A percentile compares a stretch with the other conserved stretches of the same genome.
phyloP scores from a whole-genome alignment of 1,140 invertebrate genomes.

The Bacillus rossius region DNA sequence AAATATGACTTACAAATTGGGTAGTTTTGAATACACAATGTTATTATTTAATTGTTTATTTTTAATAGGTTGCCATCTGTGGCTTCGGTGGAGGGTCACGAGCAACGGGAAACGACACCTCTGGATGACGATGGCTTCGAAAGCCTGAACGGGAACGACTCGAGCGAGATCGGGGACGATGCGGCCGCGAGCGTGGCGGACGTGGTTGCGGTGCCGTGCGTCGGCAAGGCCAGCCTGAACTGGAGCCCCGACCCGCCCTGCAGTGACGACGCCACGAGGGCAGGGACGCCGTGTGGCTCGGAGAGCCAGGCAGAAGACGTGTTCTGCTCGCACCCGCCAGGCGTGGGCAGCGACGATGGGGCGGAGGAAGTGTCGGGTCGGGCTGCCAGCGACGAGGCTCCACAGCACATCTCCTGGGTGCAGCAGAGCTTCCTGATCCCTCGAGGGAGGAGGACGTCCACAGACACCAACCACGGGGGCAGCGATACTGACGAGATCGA shows the following conservation, averaged over 20 bases:
- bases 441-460: neutral
- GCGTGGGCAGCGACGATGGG: too few relatives aligned
- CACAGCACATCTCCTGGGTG: slow-evolving; percentile 12
- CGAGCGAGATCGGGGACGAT: slow-evolving; percentile 57
- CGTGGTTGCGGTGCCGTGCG: neutral
- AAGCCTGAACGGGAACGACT: slow-evolving; percentile 76
- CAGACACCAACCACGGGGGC: slow-evolving; percentile 25
- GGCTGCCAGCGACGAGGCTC: slow-evolving; percentile 5
- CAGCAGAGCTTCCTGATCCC: slow-evolving; percentile 13
- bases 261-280: neutral
- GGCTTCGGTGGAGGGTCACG: too few relatives aligned
- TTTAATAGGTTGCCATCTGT: too few relatives aligned
- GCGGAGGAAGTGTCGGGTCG: too few relatives aligned
- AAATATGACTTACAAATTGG: too few relatives aligned
- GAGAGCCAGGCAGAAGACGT: too few relatives aligned
- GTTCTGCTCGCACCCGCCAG: too few relatives aligned
- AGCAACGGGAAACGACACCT: slow-evolving; percentile 24
- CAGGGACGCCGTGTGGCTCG: too few relatives aligned
- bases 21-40: too few relatives aligned
- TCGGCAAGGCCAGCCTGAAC: neutral
- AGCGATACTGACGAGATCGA: slow-evolving; percentile 22
- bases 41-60: too few relatives aligned
- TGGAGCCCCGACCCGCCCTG: slow-evolving; percentile 33
- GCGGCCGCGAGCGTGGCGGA: slow-evolving; percentile 9
- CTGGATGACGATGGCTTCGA: slow-evolving; percentile 79